phyloP scores from a whole-genome alignment of 2,797 vertebrate species.

The Harpagifer antarcticus region DNA sequence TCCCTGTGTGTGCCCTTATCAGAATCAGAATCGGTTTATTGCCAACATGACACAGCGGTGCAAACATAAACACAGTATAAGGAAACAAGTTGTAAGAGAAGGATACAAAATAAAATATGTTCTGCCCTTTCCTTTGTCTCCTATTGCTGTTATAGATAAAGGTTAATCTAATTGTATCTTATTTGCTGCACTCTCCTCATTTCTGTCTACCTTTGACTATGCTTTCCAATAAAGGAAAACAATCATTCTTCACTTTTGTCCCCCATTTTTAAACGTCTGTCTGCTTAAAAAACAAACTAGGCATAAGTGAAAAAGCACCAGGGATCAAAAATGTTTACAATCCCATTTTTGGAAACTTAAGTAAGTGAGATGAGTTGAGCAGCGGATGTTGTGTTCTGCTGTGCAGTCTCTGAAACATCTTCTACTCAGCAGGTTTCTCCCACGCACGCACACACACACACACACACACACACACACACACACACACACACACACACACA shows the following conservation, averaged over 20 bases:
- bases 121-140: no score
- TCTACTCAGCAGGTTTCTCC: constrained; percentile 31
- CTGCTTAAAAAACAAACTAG: constrained; percentile 32
- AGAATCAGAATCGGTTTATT: no score
- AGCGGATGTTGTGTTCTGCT: constrained; percentile 38
- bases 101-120: no score
- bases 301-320: constrained; percentile 17
- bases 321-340: constrained; percentile 39
- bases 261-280: constrained; percentile 6
- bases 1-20: no score
- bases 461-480: constrained; percentile 40
- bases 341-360: constrained; percentile 1
- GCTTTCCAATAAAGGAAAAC: no score
- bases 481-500: constrained; percentile 32
- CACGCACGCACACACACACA: constrained; percentile 31
- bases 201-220: no score
- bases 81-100: no score
- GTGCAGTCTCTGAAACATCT: constrained; percentile 13
- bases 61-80: no score
- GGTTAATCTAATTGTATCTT: no score
- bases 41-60: no score
- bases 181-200: no score
- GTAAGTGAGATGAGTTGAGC: constrained; percentile 18
- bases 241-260: constrained; percentile 16
- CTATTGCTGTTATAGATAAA: no score